phyloP scores from a whole-genome alignment of 2,888 invertebrate species.

The Diplazon laetatorius region DNA sequence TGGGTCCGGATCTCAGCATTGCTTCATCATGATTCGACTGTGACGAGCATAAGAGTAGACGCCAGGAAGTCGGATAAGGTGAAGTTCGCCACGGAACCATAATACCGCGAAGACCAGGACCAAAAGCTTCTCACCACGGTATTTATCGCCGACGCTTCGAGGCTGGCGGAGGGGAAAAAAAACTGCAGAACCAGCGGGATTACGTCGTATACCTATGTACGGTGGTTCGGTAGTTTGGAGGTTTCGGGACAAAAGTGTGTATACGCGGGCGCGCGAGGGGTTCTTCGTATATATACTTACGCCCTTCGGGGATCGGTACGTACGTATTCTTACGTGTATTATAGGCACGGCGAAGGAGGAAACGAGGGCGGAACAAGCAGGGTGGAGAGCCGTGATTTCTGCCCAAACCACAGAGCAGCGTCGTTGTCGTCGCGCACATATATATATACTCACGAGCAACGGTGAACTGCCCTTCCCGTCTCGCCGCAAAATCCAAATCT shows the following conservation, averaged over 20 bases:
- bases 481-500: conserved; percentile 67
- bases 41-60: not conserved
- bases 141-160: conserved; percentile 74
- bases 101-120: conserved; percentile 48
- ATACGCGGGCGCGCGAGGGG: conserved; percentile 7
- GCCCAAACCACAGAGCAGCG: conserved; percentile 22
- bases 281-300: conserved; percentile 27
- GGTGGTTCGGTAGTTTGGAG: conserved; percentile 35
- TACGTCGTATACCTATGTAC: conserved; percentile 66
- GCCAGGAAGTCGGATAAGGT: conserved; percentile 8
- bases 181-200: conserved; percentile 77
- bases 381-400: conserved; percentile 46
- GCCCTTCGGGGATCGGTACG: conserved; percentile 17
- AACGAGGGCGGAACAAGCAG: conserved; percentile 25
- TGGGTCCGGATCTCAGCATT: not conserved
- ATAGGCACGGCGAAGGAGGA: conserved; percentile 30
- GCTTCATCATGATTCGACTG: too few relatives aligned
- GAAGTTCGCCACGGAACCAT: conserved; percentile 45
- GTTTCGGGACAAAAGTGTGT: conserved; percentile 16
- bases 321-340: conserved; percentile 55
- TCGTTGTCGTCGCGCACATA: conserved; percentile 2
- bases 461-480: conserved; percentile 43
- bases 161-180: conserved; percentile 65
- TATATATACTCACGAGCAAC: not conserved
- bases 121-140: conserved; percentile 68